Percentiles rank a stretch among this genome's conserved stretches.
Evolutionary conservation across 2,888 invertebrate species (phyloP).

Genomic region (Drosophila monieri): DNA sequence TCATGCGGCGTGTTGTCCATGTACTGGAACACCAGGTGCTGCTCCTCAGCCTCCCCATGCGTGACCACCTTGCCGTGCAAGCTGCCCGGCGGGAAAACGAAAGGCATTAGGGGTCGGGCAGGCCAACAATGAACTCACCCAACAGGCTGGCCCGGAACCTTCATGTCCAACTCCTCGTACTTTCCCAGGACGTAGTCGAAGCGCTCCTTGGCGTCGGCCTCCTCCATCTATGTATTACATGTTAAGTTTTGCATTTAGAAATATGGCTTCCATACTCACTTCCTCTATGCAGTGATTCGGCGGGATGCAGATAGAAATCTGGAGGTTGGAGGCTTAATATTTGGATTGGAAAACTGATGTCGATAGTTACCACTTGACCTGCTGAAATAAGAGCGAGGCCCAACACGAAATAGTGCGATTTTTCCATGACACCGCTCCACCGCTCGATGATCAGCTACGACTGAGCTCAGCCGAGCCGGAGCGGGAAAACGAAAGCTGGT

Average conservation of each 20-base stretch:
- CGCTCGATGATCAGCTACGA: slow-evolving; percentile 55
- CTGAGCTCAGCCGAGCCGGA: slow-evolving; percentile 35
- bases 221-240: slow-evolving; percentile 55
- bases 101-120: slow-evolving; percentile 7
- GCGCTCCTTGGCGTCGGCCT: slow-evolving; percentile 62
- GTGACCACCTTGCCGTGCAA: slow-evolving; percentile 75
- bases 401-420: slow-evolving; percentile 6
- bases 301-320: slow-evolving; percentile 65
- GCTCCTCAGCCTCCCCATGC: slow-evolving; percentile 67
- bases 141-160: slow-evolving; percentile 72
- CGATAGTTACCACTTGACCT: slow-evolving; percentile 36
- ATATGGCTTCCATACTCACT: slow-evolving; percentile 52
- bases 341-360: neutral
- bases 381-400: slow-evolving; percentile 24
- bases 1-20: slow-evolving; percentile 78
- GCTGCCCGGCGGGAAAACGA: slow-evolving; percentile 43
- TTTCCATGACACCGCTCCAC: slow-evolving; percentile 48
- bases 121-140: slow-evolving; percentile 60
- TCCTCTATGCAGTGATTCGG: slow-evolving; percentile 68
- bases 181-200: slow-evolving; percentile 72
- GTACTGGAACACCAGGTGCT: slow-evolving; percentile 77
- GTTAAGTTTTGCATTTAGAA: neutral
- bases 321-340: neutral
- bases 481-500: too few species aligned
- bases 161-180: slow-evolving; percentile 75